These are phyloP conservation scores for Anorthoa munda DNA, from an alignment of 2,888 invertebrate genomes.

Conservation along the genomic window DNA sequence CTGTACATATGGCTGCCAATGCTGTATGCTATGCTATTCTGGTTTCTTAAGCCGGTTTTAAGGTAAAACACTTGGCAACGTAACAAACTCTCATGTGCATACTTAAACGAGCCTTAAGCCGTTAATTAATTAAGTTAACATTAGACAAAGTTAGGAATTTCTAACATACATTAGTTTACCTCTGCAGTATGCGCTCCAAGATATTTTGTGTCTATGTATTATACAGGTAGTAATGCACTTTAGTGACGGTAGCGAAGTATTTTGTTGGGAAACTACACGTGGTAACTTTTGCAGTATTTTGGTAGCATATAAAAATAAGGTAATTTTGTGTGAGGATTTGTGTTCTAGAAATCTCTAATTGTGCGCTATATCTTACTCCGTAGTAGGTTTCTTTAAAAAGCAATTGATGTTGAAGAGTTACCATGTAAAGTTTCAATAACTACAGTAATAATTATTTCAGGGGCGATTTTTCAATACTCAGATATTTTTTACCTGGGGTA, in stretches of 20 bases:
- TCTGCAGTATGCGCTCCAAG: slow-evolving; percentile 10
- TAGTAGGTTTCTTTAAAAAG: background rate
- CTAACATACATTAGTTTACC: slow-evolving; percentile 47
- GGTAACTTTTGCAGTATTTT: background rate
- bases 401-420: background rate
- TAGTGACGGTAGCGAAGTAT: background rate
- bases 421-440: background rate
- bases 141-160: slow-evolving; percentile 46
- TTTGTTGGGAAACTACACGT: slow-evolving; percentile 9
- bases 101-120: slow-evolving; percentile 30
- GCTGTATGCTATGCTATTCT: background rate
- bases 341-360: background rate
- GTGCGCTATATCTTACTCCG: background rate
- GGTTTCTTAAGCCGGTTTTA: background rate
- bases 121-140: slow-evolving; percentile 45
- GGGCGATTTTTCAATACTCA: no score
- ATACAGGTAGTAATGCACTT: slow-evolving; percentile 4
- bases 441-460: background rate
- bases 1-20: background rate
- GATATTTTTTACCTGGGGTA: no score
- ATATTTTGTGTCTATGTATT: slow-evolving; percentile 34
- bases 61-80: slow-evolving; percentile 13
- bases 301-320: background rate
- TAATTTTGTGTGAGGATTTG: no score
- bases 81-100: slow-evolving; percentile 30